phyloP scores from a whole-genome alignment of 2,888 invertebrate species.

The Pachliopta kotzebuea region DNA sequence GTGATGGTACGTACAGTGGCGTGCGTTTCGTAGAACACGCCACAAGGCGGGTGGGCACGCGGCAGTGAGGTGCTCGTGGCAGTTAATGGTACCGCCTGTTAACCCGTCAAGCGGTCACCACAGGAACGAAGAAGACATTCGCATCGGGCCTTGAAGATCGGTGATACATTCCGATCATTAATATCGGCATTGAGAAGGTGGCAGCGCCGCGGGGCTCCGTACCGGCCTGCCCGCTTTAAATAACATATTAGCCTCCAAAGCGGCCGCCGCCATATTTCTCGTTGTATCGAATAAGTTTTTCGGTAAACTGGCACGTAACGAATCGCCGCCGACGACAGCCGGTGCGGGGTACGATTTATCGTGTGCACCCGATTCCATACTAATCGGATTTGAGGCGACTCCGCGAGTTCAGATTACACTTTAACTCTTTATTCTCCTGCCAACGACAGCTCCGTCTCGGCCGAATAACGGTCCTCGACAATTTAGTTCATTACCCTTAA shows the following conservation, averaged over 20 bases:
- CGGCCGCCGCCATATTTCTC: constrained; percentile 70
- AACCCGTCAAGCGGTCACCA: constrained; percentile 40
- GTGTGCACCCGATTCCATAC: constrained; percentile 62
- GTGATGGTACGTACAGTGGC: not conserved
- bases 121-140: constrained; percentile 56
- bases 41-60: constrained; percentile 20
- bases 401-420: constrained; percentile 13
- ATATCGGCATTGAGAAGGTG: constrained; percentile 69
- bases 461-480: too few species aligned
- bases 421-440: constrained; percentile 9
- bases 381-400: constrained; percentile 64
- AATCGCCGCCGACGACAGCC: constrained; percentile 68
- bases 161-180: constrained; percentile 68
- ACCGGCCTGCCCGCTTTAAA: constrained; percentile 55
- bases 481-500: too few species aligned
- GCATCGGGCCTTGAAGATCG: constrained; percentile 47
- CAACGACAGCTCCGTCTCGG: constrained; percentile 1
- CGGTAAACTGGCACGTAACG: constrained; percentile 70
- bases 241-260: constrained; percentile 74
- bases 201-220: constrained; percentile 67
- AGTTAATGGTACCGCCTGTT: constrained; percentile 29
- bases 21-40: not conserved
- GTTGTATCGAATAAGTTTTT: constrained; percentile 56
- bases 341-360: constrained; percentile 63
- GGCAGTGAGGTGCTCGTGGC: constrained; percentile 6